Conservation (phyloP, 2,797 vertebrate species). For the Rhabdomys pumilio region DNA sequence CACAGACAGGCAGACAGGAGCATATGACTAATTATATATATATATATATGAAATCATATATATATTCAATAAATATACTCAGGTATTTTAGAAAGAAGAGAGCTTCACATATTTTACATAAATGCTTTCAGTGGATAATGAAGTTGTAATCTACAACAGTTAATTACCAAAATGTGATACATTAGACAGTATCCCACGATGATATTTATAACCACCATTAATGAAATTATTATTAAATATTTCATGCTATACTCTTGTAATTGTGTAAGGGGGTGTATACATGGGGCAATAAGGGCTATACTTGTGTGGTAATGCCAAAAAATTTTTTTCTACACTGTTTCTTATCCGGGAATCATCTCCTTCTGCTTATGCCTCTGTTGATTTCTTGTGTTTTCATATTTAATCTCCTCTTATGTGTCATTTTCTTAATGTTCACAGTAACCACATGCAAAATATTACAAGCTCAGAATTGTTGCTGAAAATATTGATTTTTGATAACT, state of each 20-base stretch:
- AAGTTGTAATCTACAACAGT: conserved; percentile 60
- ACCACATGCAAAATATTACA: not conserved
- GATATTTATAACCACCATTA: conserved; percentile 45
- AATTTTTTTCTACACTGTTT: not conserved
- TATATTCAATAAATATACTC: not conserved
- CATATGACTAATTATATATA: not conserved
- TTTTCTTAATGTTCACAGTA: not conserved
- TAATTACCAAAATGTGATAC: conserved; percentile 62
- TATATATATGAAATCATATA: too few species aligned
- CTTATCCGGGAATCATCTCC: not conserved
- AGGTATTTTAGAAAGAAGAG: conserved; percentile 68
- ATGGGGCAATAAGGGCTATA: fast-evolving
- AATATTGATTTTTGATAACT: not conserved
- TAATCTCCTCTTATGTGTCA: not conserved
- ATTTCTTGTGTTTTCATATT: not conserved
- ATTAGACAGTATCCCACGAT: not conserved
- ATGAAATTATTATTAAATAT: not conserved
- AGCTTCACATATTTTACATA: conserved; percentile 23
- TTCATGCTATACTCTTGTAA: not conserved
- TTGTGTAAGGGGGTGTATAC: too few species aligned
- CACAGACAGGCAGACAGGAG: conserved; percentile 65
- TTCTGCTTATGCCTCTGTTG: not conserved
- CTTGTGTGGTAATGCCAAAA: not conserved
- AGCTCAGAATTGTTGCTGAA: not conserved
- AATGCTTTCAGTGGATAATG: conserved; percentile 63